Conservation (phyloP, 23 tunicate genomes). For the Oikopleura dioica region DNA sequence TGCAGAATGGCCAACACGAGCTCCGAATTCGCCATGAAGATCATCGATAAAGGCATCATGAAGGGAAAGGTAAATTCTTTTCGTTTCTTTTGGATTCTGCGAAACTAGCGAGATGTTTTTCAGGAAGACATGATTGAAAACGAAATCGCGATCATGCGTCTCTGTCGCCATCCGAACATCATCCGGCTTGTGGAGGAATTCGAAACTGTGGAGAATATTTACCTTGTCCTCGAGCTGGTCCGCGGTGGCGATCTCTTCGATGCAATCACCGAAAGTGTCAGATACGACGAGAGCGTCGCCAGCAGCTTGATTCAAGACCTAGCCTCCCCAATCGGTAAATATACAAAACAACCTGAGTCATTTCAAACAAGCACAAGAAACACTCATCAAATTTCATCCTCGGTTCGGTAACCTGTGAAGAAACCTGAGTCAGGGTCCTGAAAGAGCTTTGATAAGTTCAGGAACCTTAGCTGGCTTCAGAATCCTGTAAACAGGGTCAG, state of each 20-base stretch:
- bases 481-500: too few relatives aligned
- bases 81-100: conserved; percentile 1
- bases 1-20: conserved; percentile 65
- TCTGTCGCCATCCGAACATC: conserved; percentile 86
- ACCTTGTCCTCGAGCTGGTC: conserved; percentile 61
- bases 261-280: conserved; percentile 93
- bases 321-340: conserved; percentile 61
- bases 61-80: conserved; percentile 56
- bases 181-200: conserved; percentile 84
- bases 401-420: too few relatives aligned
- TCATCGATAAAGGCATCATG: conserved; percentile 72
- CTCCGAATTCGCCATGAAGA: conserved; percentile 87
- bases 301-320: conserved; percentile 89
- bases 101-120: neutral
- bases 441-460: too few relatives aligned
- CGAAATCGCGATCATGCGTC: conserved; percentile 91
- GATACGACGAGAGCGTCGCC: conserved; percentile 74
- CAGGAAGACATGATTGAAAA: conserved; percentile 32
- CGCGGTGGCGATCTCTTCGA: conserved; percentile 98
- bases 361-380: too few relatives aligned
- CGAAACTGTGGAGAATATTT: conserved; percentile 71
- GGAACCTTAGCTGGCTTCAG: too few relatives aligned
- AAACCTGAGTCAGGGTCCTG: too few relatives aligned
- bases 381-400: too few relatives aligned
- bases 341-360: too few relatives aligned